phyloP scores from a whole-genome alignment of 2,888 invertebrate genomes.

The Pristionchus japonicus region DNA sequence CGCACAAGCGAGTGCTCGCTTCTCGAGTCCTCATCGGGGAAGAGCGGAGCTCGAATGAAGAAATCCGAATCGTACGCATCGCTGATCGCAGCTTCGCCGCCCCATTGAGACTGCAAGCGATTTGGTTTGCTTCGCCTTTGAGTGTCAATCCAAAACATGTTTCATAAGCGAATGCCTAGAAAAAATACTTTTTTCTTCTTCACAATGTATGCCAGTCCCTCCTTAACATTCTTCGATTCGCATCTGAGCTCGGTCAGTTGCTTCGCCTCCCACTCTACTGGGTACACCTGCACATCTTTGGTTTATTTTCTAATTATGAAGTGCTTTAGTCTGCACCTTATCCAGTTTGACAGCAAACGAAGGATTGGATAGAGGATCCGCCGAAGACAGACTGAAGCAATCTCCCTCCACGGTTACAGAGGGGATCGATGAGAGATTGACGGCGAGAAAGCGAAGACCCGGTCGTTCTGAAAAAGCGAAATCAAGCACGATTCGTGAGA shows the following conservation, averaged over 20 bases:
- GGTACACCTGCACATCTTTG: no score
- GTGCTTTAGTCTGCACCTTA: no score
- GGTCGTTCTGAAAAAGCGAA: not conserved
- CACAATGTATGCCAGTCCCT: not conserved
- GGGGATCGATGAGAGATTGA: not conserved
- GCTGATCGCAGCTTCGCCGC: not conserved
- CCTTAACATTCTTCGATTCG: no score
- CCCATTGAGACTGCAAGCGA: no score
- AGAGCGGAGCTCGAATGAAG: not conserved
- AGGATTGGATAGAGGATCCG: not conserved
- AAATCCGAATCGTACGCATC: not conserved
- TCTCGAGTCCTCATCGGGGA: not conserved
- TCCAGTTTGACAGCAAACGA: not conserved
- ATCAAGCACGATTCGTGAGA: no score
- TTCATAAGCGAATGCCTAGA: no score
- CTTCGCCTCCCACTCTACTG: not conserved
- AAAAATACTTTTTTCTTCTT: no score
- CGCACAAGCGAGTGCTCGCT: not conserved
- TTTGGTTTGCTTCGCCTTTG: no score
- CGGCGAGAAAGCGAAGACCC: not conserved
- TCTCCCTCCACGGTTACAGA: not conserved
- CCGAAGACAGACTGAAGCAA: not conserved
- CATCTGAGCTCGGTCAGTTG: no score
- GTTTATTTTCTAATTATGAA: no score
- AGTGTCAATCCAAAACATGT: no score